A percentile compares a stretch with the other conserved stretches of the same genome.
phyloP scores from a whole-genome alignment of 2,888 invertebrate species.

The Argynnis bischoffii region DNA sequence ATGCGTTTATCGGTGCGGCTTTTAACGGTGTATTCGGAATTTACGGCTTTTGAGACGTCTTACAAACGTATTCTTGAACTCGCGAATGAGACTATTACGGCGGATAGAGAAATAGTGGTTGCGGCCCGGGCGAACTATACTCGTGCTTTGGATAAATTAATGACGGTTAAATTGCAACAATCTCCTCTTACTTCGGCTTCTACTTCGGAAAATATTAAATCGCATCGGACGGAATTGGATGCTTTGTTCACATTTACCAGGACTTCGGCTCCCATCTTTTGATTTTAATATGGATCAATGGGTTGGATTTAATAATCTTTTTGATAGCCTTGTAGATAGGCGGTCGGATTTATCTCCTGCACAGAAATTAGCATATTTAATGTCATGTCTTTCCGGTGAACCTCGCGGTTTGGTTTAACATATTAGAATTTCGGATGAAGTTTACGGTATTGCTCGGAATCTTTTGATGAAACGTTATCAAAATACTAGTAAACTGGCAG shows the following conservation, averaged over 20 bases:
- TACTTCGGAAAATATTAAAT: neutral
- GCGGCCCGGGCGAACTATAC: constrained; percentile 3
- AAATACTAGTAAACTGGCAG: neutral
- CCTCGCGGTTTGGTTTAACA: neutral
- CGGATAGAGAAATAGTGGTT: constrained; percentile 6
- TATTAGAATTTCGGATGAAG: constrained; percentile 6
- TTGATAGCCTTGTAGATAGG: constrained; percentile 1
- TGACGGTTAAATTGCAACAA: neutral
- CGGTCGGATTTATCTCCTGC: constrained; percentile 3
- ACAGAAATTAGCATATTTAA: too few species aligned
- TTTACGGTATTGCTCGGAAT: neutral
- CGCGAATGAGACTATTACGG: neutral
- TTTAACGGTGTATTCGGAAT: neutral
- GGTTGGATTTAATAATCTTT: constrained; percentile 2
- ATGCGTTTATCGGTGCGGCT: constrained; percentile 1
- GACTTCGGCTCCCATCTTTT: constrained; percentile 3
- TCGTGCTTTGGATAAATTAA: constrained; percentile 1
- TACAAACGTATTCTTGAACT: neutral
- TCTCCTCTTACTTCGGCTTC: neutral
- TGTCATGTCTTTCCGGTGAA: too few species aligned
- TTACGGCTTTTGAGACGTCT: neutral
- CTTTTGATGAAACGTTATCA: constrained; percentile 4
- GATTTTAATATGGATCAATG: constrained; percentile 5
- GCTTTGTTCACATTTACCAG: constrained; percentile 9
- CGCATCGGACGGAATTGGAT: neutral